Conservation (phyloP, 2,888 invertebrate species). For the Gymnoscelis rufifasciata region DNA sequence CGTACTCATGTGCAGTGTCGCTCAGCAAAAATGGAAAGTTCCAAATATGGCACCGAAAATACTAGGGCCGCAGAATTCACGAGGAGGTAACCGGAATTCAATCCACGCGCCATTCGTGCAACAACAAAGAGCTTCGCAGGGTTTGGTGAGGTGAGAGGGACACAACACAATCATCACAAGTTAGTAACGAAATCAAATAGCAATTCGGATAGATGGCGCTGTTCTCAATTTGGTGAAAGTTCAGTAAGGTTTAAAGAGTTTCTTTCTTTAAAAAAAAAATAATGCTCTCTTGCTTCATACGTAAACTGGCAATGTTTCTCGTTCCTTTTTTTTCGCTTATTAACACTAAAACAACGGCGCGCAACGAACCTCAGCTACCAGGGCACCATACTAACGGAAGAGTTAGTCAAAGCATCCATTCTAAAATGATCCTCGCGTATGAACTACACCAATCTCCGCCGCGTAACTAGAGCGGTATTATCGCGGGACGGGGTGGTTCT, state of each 20-base stretch:
- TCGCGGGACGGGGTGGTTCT: conserved; percentile 57
- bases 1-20: neutral
- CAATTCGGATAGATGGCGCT: conserved; percentile 33
- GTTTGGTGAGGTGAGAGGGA: conserved; percentile 11
- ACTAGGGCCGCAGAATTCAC: conserved; percentile 53
- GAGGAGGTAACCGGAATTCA: conserved; percentile 33
- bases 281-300: no score
- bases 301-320: no score
- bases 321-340: neutral
- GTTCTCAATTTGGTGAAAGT: conserved; percentile 8
- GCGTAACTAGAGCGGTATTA: conserved; percentile 35
- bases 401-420: conserved; percentile 46
- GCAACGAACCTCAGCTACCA: conserved; percentile 53
- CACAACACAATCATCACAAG: conserved; percentile 7
- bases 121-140: conserved; percentile 12
- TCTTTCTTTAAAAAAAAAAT: no score
- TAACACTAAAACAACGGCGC: conserved; percentile 27
- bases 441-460: conserved; percentile 41
- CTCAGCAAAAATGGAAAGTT: conserved; percentile 44
- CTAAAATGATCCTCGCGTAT: conserved; percentile 43
- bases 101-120: conserved; percentile 20
- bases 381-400: conserved; percentile 51
- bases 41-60: conserved; percentile 68
- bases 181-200: conserved; percentile 14
- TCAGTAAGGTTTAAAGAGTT: neutral